phyloP scores from a whole-genome alignment of 2,113 vertebrate species.

The Climacteris rufus region DNA sequence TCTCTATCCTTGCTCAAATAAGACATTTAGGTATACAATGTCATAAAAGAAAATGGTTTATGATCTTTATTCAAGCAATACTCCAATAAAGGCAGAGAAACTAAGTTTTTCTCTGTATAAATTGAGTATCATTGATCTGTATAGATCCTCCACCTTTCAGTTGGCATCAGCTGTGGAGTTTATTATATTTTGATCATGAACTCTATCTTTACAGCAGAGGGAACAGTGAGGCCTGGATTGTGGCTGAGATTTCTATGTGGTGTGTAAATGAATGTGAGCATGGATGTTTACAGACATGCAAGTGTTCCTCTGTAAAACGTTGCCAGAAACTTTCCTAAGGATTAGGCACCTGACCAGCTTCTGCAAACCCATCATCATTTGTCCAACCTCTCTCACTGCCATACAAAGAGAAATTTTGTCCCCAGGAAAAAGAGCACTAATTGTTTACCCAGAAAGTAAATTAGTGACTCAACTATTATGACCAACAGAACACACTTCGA shows the following conservation, averaged over 20 bases:
- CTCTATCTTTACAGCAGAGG: background rate
- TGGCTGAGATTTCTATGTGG: background rate
- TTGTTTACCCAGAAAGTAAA: slow-evolving; percentile 6
- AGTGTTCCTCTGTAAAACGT: background rate
- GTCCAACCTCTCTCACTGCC: background rate
- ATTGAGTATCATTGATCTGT: background rate
- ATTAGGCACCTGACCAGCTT: background rate
- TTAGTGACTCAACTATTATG: background rate
- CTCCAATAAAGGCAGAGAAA: background rate
- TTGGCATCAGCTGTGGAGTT: background rate
- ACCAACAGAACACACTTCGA: background rate
- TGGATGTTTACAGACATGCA: background rate
- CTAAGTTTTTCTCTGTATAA: background rate
- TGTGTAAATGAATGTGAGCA: background rate
- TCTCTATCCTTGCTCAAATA: background rate
- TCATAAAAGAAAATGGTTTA: background rate
- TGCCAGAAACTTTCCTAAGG: background rate
- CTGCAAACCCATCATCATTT: background rate
- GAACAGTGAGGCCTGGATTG: background rate
- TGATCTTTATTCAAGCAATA: background rate
- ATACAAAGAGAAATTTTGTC: slow-evolving; percentile 3
- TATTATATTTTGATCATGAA: background rate
- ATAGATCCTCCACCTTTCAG: background rate
- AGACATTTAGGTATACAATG: background rate
- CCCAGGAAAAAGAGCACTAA: background rate